Evolutionary conservation across 2,797 vertebrate species (phyloP), one percentile per base, ranked within the genome.

Genomic region (Pangasius sanitwongsei): DNA sequence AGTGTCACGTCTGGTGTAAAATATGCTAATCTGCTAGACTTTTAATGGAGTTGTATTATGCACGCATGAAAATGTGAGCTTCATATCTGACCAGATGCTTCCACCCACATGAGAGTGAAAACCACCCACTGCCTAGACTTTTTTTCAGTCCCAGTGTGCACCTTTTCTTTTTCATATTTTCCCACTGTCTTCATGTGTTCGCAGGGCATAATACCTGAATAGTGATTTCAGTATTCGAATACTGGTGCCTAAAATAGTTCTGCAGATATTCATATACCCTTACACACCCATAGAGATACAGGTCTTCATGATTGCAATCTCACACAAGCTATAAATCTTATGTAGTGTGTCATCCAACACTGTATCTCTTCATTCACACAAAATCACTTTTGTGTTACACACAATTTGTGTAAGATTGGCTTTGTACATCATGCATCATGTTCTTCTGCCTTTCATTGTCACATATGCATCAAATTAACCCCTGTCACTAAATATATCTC

Each of bases 391-490:
- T 85, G 44, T 85, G 65, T 69, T 67, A 20, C 18, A 34, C 37
- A 48, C 37, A 63, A 63, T 83, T 63, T 65, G 34, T 28, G 80
- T 28, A 7, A 44, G 83, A 85, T 85, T 53, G 48, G 63, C 59
- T 69, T 85, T 69, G 44, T 50, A 23, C 83, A 82, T 89, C 85
- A 82, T 72, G 83, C 59, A 90, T 63, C 85, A 85, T 44, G 28
- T 70, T 44, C 20, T n/a, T 37, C 78, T 82, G 55, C 31, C 61
- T 87, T 87, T 59, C 80, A 86, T 63, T 67, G 34, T 31, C 63
- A 70, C 72, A 28, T 16, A 84, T 74, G 87, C 69, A 77, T 81
- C 70, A 25, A 37, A 72, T 83, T 72, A 72, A 90, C 44, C 83
- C 44, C 57, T 41, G 61, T 85, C 84, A 88, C 50, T 41, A 48